Conservation (phyloP, 2,888 invertebrate species). For the Sphaerophoria taeniata region DNA sequence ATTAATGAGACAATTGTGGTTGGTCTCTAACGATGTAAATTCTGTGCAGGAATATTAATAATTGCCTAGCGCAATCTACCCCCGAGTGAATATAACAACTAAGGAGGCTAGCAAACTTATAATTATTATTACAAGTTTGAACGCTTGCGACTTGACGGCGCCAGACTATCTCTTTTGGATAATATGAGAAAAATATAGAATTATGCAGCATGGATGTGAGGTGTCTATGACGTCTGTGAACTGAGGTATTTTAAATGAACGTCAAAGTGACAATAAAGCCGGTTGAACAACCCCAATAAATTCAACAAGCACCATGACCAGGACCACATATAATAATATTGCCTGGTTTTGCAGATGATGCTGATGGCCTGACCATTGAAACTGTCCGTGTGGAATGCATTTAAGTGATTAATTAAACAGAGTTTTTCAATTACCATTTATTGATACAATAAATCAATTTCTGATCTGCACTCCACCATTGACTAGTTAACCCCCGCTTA, state of each 20-base stretch:
- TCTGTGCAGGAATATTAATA: conserved; percentile 50
- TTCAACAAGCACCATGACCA: conserved; percentile 5
- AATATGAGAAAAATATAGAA: conserved; percentile 8
- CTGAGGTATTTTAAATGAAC: too few relatives aligned
- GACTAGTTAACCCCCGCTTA: conserved; percentile 54
- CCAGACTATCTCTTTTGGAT: conserved; percentile 46
- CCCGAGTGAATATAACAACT: conserved; percentile 11
- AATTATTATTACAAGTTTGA: conserved; percentile 35
- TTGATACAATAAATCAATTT: conserved; percentile 79
- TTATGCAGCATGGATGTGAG: too few relatives aligned
- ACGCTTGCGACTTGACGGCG: conserved; percentile 26
- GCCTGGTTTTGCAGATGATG: conserved; percentile 41
- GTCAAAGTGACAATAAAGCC: not conserved
- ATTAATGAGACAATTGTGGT: conserved; percentile 41
- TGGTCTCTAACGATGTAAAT: conserved; percentile 34
- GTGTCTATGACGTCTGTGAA: too few relatives aligned
- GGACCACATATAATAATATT: not conserved
- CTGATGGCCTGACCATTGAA: conserved; percentile 39
- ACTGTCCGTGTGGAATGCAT: conserved; percentile 66
- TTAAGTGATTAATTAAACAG: conserved; percentile 79
- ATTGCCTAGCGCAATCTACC: conserved; percentile 30
- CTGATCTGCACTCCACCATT: conserved; percentile 73
- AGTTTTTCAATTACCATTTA: conserved; percentile 79
- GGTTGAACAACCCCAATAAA: not conserved
- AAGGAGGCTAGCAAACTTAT: not conserved